Base-by-base conservation (phyloP, 2,888 invertebrate genomes). In the Pemphredon lugubris region DNA sequence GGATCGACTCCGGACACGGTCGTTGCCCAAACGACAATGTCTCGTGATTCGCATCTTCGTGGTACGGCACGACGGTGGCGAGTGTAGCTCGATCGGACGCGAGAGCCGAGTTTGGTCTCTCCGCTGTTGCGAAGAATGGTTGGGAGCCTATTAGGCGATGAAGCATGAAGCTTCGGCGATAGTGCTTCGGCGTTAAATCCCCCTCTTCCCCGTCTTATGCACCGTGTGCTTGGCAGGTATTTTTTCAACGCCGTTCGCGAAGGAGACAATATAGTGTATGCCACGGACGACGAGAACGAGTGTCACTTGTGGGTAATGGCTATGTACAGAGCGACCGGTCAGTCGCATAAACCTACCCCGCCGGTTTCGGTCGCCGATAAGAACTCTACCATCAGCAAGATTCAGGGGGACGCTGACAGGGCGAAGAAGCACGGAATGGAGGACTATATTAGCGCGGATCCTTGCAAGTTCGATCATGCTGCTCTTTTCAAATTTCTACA, bases 261-360 rank as follows among this genome's bases (percentile, higher is more conserved):
- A 90, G 99, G 99, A 57, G 99, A 99, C 89, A 98, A 97, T 82
- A 96, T 99, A 67, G 93, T 98, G 67, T 98, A 96, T 91, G 98
- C 98, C 4, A 96, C 97, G 83, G 97, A 98, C 81, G 98, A 98
- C 90, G 98, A 99, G 91, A 98, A 97, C 87, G 99, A 99, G 89
- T 96, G 98, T 84, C 98, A 98, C 88, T 91, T 98, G 75, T 99
- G 99, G 99, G 99, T 99, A 30, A 99, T 98, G 96, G 99, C 99
- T 1, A 93, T 99, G 92, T 99, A 99, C 90, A 92, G 99, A 82
- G 99, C 99, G n/a, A 99, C 99, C 1, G 99, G 99, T 3, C 99
- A 99, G 90, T 97, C 98, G 54, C 98, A 99, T 91, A 99, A 99
- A 90, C 99, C 99, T 5, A 97, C 98, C 1, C 98, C 99, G 5